phyloP scores from a whole-genome alignment of 1,140 invertebrate genomes.

The Rhyacophila brunnea region DNA sequence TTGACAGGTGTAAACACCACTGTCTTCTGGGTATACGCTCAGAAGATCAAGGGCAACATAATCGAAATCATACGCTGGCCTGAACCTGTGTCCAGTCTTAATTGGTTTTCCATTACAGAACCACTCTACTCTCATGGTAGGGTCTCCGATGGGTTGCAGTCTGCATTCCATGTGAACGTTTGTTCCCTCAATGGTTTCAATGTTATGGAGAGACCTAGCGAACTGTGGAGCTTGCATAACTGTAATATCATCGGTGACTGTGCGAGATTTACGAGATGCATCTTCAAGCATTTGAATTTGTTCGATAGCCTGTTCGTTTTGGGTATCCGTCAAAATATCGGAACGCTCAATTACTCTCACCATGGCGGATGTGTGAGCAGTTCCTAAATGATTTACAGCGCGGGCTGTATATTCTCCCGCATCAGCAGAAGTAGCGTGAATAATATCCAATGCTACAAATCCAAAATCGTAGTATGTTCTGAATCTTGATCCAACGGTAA shows the following conservation, averaged over 20 bases:
- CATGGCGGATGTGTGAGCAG: constrained; percentile 86
- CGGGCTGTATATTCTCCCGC: constrained; percentile 91
- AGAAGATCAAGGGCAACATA: constrained; percentile 95
- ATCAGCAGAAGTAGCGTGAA: constrained; percentile 83
- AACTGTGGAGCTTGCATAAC: constrained; percentile 83
- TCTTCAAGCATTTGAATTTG: constrained; percentile 95
- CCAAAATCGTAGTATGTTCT: constrained; percentile 95
- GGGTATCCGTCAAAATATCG: constrained; percentile 89
- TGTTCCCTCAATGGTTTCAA: constrained; percentile 87
- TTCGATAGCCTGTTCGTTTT: constrained; percentile 92
- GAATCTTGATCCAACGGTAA: constrained; percentile 87
- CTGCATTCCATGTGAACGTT: constrained; percentile 92
- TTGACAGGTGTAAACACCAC: constrained; percentile 92
- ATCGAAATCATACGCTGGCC: constrained; percentile 96
- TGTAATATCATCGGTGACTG: constrained; percentile 72
- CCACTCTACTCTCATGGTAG: constrained; percentile 96
- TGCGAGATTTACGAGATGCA: constrained; percentile 68
- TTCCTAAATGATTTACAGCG: constrained; percentile 88
- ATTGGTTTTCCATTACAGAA: constrained; percentile 90
- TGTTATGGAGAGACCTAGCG: constrained; percentile 83
- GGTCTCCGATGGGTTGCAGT: constrained; percentile 90
- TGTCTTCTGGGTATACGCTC: constrained; percentile 95
- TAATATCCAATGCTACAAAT: constrained; percentile 87
- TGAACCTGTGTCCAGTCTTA: constrained; percentile 88
- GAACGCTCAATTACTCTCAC: constrained; percentile 80